phyloP scores from a whole-genome alignment of 2,797 vertebrate species.

The Sebastes itinus region DNA sequence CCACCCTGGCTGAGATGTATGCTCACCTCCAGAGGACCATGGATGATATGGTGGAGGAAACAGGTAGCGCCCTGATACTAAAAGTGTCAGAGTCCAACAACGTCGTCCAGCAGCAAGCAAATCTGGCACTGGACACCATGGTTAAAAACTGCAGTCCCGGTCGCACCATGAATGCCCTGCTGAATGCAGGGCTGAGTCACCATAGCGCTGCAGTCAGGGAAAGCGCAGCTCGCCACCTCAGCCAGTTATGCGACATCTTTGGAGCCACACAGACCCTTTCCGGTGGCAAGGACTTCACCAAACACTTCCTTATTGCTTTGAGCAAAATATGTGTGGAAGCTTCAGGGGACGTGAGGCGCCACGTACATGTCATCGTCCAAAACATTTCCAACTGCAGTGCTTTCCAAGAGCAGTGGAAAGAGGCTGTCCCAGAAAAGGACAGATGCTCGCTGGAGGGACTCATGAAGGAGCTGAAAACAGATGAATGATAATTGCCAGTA shows the following conservation, averaged over 20 bases:
- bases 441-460: background rate
- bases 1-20: background rate
- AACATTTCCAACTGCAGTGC: background rate
- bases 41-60: constrained; percentile 1
- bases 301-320: background rate
- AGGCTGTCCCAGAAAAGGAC: background rate
- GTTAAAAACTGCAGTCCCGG: background rate
- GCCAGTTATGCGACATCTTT: background rate
- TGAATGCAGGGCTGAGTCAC: background rate
- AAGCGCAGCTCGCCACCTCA: background rate
- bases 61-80: background rate
- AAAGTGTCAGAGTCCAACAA: background rate
- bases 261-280: background rate
- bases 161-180: background rate
- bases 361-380: constrained; percentile 3
- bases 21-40: background rate
- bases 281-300: background rate
- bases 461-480: background rate
- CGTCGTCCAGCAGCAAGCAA: background rate
- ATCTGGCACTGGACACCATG: background rate
- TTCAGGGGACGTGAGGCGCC: background rate
- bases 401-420: constrained; percentile 21
- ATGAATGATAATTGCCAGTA: background rate
- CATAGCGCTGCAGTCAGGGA: background rate
- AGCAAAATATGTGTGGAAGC: constrained; percentile 1